Conservation (phyloP, 2,113 vertebrate species). For the Chauna torquata region DNA sequence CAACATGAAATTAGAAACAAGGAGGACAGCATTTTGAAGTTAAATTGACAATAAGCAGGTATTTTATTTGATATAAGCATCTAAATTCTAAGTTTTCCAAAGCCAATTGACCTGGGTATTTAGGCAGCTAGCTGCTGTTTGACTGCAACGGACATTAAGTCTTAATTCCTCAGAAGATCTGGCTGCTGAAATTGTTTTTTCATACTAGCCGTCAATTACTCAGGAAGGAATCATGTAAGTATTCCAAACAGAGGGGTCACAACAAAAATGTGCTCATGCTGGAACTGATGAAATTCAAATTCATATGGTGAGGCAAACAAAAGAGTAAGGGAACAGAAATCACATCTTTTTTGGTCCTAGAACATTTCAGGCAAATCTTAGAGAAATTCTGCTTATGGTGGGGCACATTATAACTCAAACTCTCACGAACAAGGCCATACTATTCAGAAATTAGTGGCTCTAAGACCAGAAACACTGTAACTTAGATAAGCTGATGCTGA, state of each 20-base stretch:
- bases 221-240: not conserved
- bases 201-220: not conserved
- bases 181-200: not conserved
- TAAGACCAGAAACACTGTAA: not conserved
- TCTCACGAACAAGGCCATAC: not conserved
- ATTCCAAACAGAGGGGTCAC: not conserved
- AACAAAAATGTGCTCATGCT: not conserved
- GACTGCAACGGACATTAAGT: not conserved
- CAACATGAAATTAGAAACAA: not conserved
- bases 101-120: not conserved
- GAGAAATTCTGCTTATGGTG: not conserved
- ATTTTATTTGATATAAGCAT: not conserved
- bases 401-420: not conserved
- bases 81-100: not conserved
- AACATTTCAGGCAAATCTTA: not conserved
- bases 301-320: not conserved
- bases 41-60: not conserved
- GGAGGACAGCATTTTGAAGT: not conserved
- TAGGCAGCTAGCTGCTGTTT: not conserved
- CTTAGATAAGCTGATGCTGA: not conserved
- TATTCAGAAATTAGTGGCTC: not conserved
- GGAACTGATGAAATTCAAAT: not conserved
- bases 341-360: not conserved
- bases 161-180: not conserved
- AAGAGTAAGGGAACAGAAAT: not conserved